Evolutionary conservation across 2,113 vertebrate genomes (phyloP).

Genomic region (Eolophus roseicapilla): DNA sequence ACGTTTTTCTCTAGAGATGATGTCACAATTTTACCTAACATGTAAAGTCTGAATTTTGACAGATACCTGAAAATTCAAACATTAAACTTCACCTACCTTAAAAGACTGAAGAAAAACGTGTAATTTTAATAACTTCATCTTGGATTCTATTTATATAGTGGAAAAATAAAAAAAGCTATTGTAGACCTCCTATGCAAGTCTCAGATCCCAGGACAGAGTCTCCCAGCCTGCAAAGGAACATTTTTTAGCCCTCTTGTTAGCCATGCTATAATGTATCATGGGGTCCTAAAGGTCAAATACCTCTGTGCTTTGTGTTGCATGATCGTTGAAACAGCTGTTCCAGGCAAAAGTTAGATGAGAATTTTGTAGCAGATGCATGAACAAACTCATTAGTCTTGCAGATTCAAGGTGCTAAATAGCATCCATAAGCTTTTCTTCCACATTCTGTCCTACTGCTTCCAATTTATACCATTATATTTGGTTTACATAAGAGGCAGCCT

Average conservation of each 20-base stretch:
- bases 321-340: not conserved
- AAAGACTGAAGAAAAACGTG: accelerated
- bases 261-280: accelerated
- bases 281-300: not conserved
- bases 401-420: not conserved
- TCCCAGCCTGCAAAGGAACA: not conserved
- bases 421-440: not conserved
- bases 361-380: not conserved
- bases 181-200: not conserved
- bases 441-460: not conserved
- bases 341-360: not conserved
- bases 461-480: not conserved
- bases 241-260: not conserved
- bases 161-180: not conserved
- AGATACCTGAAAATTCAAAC: not conserved
- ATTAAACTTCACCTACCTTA: not conserved
- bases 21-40: not conserved
- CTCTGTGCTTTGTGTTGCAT: not conserved
- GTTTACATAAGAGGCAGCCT: not conserved
- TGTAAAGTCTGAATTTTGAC: not conserved
- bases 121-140: not conserved
- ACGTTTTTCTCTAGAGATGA: not conserved
- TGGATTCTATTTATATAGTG: not conserved
- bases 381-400: not conserved
- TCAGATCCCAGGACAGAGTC: not conserved